These are phyloP conservation scores for Enteromius radiatus DNA, from an alignment of 2,797 vertebrate species.

Conservation along the genomic window DNA sequence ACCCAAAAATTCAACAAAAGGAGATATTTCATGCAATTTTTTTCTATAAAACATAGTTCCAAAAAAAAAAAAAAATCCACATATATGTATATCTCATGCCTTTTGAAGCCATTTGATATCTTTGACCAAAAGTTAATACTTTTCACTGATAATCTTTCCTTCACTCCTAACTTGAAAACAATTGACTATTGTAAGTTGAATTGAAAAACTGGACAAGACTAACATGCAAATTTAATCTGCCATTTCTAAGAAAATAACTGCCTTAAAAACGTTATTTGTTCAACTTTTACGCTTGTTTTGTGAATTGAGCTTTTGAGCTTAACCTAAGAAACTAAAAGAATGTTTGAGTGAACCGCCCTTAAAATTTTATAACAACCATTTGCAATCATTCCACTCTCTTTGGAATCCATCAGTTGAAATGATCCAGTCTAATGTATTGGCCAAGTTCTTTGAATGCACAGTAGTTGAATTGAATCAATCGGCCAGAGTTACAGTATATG, in stretches of 20 bases:
- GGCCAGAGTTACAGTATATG: not conserved
- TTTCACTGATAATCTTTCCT: not conserved
- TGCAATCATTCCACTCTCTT: not conserved
- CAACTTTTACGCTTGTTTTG: not conserved
- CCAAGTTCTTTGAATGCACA: conserved; percentile 6
- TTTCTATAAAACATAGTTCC: not conserved
- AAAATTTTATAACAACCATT: not conserved
- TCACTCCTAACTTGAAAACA: not conserved
- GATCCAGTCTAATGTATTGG: not conserved
- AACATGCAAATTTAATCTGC: not conserved
- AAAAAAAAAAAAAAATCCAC: not conserved
- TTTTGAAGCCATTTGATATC: not conserved
- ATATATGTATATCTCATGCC: not conserved
- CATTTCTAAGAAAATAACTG: not conserved
- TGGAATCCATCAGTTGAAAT: not conserved
- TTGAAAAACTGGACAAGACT: not conserved
- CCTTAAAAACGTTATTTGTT: not conserved
- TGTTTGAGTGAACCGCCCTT: not conserved
- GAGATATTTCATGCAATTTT: not conserved
- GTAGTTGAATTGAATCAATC: conserved; percentile 30
- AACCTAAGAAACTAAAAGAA: not conserved
- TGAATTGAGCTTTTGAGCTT: not conserved
- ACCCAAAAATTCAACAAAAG: not conserved
- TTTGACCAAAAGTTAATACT: not conserved
- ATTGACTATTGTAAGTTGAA: not conserved